Base-by-base conservation (phyloP, 2,888 invertebrate species). In the Pammene aurita region DNA sequence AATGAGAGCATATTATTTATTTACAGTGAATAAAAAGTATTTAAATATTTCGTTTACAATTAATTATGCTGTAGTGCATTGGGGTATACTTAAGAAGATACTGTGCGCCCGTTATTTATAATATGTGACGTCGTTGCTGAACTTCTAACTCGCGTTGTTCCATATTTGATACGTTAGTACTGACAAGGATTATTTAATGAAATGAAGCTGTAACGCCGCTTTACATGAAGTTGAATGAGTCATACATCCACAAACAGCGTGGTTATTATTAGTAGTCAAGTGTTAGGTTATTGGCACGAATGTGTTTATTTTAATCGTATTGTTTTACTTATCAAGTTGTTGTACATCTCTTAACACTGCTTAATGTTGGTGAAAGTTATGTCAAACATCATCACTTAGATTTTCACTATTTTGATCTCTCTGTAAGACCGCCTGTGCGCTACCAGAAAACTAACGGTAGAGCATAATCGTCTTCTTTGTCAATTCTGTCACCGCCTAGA, bases 401-500 rank as follows among this genome's bases (percentile, higher is more conserved):
- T 35, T 48, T 67, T 62, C 42, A 50, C 56, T 57, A 18, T 55
- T 50, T 48, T 50, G 50, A 14, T 67, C 56, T 56, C 54, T 48
- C 26, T 26, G 26, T 67, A 57, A n/a, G 48, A 67, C 41, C 60
- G 60, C 38, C 13, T 35, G 57, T 13, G 48, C 35, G 4, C 48
- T 52, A 62, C 41, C 18, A 26, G 10, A 13, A 26, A 26, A 14
- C 16, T 5, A 9, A n/a, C 26, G 41, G 41, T 41, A 62, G 62
- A 13, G 18, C 18, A 18, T 38, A 9, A 41, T 13, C 7, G 18
- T 50, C 61, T 52, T 56, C 11, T 16, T 70, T 66, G 70, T 62
- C 70, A 70, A 70, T 70, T 70, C 35, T 57, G 18, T 66, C 55
- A 46, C 66, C 60, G 54, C 63, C 52, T 57, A 63, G 42, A 60